phyloP scores from a whole-genome alignment of 2,888 invertebrate species.

The Trimorus sp. region DNA sequence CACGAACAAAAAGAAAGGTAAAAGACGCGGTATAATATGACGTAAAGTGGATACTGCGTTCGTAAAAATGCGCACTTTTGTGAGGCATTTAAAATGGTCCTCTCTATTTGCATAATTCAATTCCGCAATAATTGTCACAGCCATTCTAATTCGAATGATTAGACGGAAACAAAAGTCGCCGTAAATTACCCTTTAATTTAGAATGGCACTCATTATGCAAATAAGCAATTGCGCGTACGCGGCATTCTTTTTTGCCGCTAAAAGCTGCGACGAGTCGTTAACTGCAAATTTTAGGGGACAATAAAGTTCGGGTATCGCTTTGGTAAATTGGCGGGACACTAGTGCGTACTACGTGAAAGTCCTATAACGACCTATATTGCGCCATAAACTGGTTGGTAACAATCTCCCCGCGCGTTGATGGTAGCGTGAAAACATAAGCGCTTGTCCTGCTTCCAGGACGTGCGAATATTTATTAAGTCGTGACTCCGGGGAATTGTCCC shows the following conservation, averaged over 20 bases:
- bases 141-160: background rate
- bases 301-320: constrained; percentile 49
- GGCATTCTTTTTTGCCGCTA: constrained; percentile 5
- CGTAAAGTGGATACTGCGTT: background rate
- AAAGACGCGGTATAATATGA: constrained; percentile 10
- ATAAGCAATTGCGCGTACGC: constrained; percentile 12
- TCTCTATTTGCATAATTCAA: constrained; percentile 22
- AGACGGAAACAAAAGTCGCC: background rate
- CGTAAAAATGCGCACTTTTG: background rate
- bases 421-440: constrained; percentile 44
- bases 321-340: constrained; percentile 35
- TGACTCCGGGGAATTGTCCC: constrained; percentile 12
- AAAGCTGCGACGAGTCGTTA: constrained; percentile 27
- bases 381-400: constrained; percentile 49
- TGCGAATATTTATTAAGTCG: constrained; percentile 37
- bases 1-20: background rate
- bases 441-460: constrained; percentile 30
- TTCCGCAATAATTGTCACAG: background rate
- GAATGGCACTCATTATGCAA: constrained; percentile 24
- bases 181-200: constrained; percentile 27
- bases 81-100: constrained; percentile 8
- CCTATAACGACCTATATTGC: constrained; percentile 49
- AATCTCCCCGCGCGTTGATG: constrained; percentile 42
- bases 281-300: constrained; percentile 47
- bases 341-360: constrained; percentile 48